Percentiles rank a stretch among this genome's conserved stretches.
phyloP scores from a whole-genome alignment of 64 coral and sea anemone species.

The Dendronephthya gigantea region DNA sequence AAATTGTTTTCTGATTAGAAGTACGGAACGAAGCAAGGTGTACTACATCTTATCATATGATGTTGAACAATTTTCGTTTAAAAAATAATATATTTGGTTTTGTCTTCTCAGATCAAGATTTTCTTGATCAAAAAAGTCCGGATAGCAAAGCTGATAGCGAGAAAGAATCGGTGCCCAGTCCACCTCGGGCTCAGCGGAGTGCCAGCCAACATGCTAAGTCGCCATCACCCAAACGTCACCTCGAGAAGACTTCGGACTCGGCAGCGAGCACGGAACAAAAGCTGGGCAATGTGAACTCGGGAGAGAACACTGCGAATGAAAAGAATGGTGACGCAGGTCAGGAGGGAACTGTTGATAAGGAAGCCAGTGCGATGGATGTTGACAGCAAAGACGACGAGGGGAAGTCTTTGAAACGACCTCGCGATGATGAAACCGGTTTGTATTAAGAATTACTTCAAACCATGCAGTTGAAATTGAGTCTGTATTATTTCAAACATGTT shows the following conservation, averaged over 20 bases:
- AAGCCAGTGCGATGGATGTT: not conserved
- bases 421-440: not conserved
- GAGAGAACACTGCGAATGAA: not conserved
- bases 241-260: constrained; percentile 2
- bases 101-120: not conserved
- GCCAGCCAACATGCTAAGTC: not conserved
- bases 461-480: too few species aligned
- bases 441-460: too few species aligned
- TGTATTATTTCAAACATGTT: too few species aligned
- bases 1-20: too few species aligned
- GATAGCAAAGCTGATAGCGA: not conserved
- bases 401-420: not conserved
- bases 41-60: too few species aligned
- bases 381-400: not conserved
- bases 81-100: not conserved
- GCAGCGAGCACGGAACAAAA: not conserved
- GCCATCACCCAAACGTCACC: not conserved
- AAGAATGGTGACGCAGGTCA: not conserved
- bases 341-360: not conserved
- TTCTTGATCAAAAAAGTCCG: not conserved
- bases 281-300: not conserved
- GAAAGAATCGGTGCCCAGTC: not conserved
- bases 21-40: too few species aligned
- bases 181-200: not conserved
- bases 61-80: too few species aligned